Base-by-base conservation (phyloP, 64 coral and sea anemone genomes). In the Montipora foliosa region DNA sequence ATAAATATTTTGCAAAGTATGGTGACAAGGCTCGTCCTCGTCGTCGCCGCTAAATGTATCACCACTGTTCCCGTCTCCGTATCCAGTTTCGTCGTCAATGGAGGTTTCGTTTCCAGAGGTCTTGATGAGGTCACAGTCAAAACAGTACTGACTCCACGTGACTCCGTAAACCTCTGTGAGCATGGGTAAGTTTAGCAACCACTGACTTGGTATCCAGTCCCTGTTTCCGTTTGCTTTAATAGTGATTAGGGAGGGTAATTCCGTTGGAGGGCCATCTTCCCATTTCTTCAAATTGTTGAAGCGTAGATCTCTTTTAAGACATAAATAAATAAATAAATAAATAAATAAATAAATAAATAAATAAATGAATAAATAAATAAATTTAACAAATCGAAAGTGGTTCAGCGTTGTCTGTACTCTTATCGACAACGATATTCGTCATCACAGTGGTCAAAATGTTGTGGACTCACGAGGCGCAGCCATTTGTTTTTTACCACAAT, bases 131-230 rank as follows among this genome's bases (percentile, higher is more conserved):
- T 91, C 80, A 70, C 96, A 98, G 16, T 89, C 85, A 19, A 60
- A 52, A 24, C 96, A 98, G 51, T 79, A 57, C 52, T 46, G 15
- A 46, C 96, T 98, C 94, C 93, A 98, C 5, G 96, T 93, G 21
- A 98, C 66, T 10, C 94, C 96, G 4, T 29, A 68, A 3, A 98
- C 67, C 52, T 93, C 87, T 87, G 74, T 76, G 15, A 98, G 90
- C 74, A 78, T 93, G 66, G 57, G 81, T 74, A 98, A 49, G 6
- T 93, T n/a, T 12, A 98, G 51, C 6, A 95, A 12, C 11, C 83
- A 52, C 80, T 88, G 80, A 91, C 46, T 86, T 45, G 93, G 96
- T 68, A 83, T 49, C 92, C 89, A 95, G 0, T 60, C 49, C 8
- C 79, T 71, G 62, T 98, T 98, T 22, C 89, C 93, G 5, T 61